A percentile compares a stretch with the other conserved stretches of the same genome.
These are phyloP conservation scores for Phthorimaea operculella DNA, from an alignment of 1,140 invertebrate genomes.

Conservation along the genomic window DNA sequence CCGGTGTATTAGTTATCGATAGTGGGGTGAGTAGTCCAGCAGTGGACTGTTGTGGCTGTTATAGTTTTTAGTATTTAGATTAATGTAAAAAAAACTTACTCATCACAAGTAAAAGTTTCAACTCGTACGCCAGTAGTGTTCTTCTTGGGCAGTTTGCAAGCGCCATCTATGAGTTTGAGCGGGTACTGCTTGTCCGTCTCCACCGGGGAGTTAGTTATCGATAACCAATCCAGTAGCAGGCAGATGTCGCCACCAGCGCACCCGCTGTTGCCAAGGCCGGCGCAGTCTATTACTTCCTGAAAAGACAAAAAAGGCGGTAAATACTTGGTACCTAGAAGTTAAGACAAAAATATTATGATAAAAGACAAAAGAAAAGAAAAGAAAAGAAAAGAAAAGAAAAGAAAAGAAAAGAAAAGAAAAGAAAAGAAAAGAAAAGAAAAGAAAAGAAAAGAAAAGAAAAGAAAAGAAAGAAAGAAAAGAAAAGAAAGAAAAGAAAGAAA, in stretches of 20 bases:
- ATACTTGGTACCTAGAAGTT: too few species aligned
- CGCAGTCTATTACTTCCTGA: constrained; percentile 84
- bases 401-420: too few species aligned
- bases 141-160: constrained; percentile 68
- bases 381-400: too few species aligned
- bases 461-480: too few species aligned
- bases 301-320: not conserved
- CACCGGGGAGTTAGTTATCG: constrained; percentile 69
- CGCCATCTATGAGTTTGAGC: constrained; percentile 68
- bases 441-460: too few species aligned
- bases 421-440: too few species aligned
- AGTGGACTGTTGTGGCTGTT: too few species aligned
- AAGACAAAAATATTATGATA: too few species aligned
- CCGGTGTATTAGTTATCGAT: constrained; percentile 66
- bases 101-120: constrained; percentile 65
- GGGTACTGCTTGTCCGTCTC: constrained; percentile 75
- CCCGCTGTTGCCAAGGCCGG: constrained; percentile 76
- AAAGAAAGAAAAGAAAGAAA: too few species aligned
- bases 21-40: too few species aligned
- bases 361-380: too few species aligned
- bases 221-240: constrained; percentile 78
- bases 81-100: constrained; percentile 35
- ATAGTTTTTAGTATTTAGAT: too few species aligned
- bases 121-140: constrained; percentile 43
- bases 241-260: constrained; percentile 88